Base-by-base conservation (phyloP, 2,888 invertebrate genomes). In the Trachelus tabidus region DNA sequence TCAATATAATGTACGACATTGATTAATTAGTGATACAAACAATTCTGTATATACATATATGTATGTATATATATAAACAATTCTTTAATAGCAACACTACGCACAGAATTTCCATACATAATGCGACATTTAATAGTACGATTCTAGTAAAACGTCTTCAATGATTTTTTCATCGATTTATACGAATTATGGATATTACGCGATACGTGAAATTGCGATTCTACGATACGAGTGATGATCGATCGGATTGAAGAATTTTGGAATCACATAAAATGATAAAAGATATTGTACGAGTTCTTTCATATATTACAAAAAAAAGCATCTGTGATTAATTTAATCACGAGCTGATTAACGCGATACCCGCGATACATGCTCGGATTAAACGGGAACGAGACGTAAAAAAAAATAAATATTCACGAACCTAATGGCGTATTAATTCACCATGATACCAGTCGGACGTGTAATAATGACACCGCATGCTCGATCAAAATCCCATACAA, bases 381-480 rank as follows among this genome's bases (percentile, higher is more conserved):
- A 56, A 23, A 56, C 23, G 56, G 56, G 56, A 56, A 23, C 6
- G 56, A 56, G 2, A 56, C 9, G 23, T 56, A 56, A 56, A 56
- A 56, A 56, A 40, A 35, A 12, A 35, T 0, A 35, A 35, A 35
- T 35, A 56, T 56, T 56, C 56, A 56, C 23, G 56, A 56, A 56
- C 56, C 56, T 56, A 56, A 56, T 56, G 56, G 56, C 56, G 56
- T 56, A 56, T 56, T 56, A 56, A 56, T 56, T 56, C 23, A 56
- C 56, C 56, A 56, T 56, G 56, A 56, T 56, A 56, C 56, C 56
- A 56, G 56, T 56, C 56, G 56, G 56, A 56, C 56, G 56, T 56
- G 56, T 56, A 86, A 79, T 77, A 83, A 82, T 81, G 85, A 87
- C 81, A 85, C 74, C 79, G 82, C 87, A 87, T 87, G 87, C 87